Evolutionary conservation across 2,888 invertebrate genomes (phyloP).

Genomic region (Saturnia japonica): DNA sequence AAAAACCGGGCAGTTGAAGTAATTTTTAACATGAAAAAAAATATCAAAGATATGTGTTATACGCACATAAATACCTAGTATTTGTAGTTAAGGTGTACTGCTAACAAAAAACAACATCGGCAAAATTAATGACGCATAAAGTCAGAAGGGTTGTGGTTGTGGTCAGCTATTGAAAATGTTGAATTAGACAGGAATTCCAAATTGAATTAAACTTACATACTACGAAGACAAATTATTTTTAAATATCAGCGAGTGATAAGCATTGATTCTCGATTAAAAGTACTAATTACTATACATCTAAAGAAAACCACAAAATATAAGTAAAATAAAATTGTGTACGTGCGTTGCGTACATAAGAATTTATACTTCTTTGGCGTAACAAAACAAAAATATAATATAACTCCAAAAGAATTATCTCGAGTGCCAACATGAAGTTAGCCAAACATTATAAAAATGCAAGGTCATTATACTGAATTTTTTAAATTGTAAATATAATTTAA

Average conservation of each 20-base stretch:
- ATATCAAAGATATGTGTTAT: neutral
- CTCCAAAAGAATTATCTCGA: too few species aligned
- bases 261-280: neutral
- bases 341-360: too few species aligned
- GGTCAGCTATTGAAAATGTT: neutral
- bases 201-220: neutral
- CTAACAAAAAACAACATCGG: neutral
- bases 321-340: neutral
- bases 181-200: neutral
- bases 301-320: neutral
- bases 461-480: too few species aligned
- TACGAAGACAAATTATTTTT: neutral
- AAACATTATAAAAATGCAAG: too few species aligned
- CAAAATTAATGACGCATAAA: neutral
- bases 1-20: neutral
- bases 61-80: neutral
- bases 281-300: neutral
- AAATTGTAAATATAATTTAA: too few species aligned
- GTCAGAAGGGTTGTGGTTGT: neutral
- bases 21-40: neutral
- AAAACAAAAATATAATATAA: too few species aligned
- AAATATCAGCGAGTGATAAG: neutral
- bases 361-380: too few species aligned
- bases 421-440: too few species aligned
- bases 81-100: neutral